Evolutionary conservation across 2,797 vertebrate genomes (phyloP).

Genomic region (Poecile montanus): DNA sequence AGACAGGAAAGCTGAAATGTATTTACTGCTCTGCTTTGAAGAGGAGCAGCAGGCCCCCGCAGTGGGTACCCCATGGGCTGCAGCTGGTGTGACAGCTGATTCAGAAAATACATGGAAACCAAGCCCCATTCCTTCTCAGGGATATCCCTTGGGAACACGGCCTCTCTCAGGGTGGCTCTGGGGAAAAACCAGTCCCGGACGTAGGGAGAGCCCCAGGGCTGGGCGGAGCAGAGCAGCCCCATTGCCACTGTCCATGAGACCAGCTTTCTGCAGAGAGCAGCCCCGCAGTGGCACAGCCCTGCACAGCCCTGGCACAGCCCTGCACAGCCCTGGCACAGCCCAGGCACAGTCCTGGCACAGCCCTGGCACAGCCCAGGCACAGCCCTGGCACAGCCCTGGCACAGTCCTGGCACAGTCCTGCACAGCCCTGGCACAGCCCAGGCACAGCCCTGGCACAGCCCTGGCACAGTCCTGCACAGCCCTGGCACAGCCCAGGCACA

Average conservation of each 20-base stretch:
- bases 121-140: background rate
- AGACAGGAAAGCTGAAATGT: background rate
- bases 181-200: background rate
- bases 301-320: no score
- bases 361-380: no score
- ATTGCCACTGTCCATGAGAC: background rate
- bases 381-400: no score
- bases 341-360: no score
- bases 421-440: no score
- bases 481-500: no score
- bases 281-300: background rate
- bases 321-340: no score
- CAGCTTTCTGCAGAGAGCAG: background rate
- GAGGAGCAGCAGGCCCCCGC: background rate
- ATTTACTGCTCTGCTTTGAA: conserved; percentile 8
- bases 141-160: background rate
- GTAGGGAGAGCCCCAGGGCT: background rate
- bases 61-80: background rate
- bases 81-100: background rate
- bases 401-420: no score
- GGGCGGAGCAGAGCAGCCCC: background rate
- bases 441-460: no score
- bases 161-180: background rate
- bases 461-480: no score
- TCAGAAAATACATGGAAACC: background rate